These are phyloP conservation scores for Drosophila nigrodunni DNA, from an alignment of 1,140 invertebrate genomes.

Conservation along the genomic window DNA sequence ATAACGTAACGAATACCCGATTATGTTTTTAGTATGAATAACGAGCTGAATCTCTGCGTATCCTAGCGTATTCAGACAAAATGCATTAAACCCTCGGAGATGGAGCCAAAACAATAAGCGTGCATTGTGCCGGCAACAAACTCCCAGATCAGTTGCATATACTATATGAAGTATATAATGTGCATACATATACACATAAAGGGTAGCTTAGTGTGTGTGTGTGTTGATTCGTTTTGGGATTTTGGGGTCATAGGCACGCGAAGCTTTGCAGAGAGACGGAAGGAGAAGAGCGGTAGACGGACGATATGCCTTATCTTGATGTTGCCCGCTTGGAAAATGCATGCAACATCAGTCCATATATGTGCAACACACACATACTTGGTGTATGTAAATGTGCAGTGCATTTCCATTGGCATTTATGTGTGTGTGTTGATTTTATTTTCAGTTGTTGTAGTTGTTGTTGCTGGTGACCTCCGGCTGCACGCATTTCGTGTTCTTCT, in stretches of 20 bases:
- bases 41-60: slow-evolving; percentile 22
- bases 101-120: slow-evolving; percentile 49
- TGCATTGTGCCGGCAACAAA: slow-evolving; percentile 50
- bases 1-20: slow-evolving; percentile 13
- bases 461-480: slow-evolving; percentile 31
- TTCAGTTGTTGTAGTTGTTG: slow-evolving; percentile 33
- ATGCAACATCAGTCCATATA: slow-evolving; percentile 22
- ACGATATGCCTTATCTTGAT: slow-evolving; percentile 38
- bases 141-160: slow-evolving; percentile 23
- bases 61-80: slow-evolving; percentile 40
- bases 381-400: slow-evolving; percentile 29
- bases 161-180: neutral
- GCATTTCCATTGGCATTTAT: slow-evolving; percentile 39
- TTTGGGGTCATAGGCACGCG: slow-evolving; percentile 44
- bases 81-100: slow-evolving; percentile 41
- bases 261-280: slow-evolving; percentile 28
- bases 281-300: too few relatives aligned
- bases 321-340: slow-evolving; percentile 41
- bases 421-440: slow-evolving; percentile 49
- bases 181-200: slow-evolving; percentile 19
- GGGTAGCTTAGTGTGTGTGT: slow-evolving; percentile 19
- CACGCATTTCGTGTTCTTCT: slow-evolving; percentile 43
- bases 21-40: slow-evolving; percentile 38
- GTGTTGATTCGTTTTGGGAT: slow-evolving; percentile 49
- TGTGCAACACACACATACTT: neutral